A percentile compares a stretch with the other conserved stretches of the same genome.
phyloP scores from a whole-genome alignment of 1,140 invertebrate species.

The Aphaenogaster rudis region DNA sequence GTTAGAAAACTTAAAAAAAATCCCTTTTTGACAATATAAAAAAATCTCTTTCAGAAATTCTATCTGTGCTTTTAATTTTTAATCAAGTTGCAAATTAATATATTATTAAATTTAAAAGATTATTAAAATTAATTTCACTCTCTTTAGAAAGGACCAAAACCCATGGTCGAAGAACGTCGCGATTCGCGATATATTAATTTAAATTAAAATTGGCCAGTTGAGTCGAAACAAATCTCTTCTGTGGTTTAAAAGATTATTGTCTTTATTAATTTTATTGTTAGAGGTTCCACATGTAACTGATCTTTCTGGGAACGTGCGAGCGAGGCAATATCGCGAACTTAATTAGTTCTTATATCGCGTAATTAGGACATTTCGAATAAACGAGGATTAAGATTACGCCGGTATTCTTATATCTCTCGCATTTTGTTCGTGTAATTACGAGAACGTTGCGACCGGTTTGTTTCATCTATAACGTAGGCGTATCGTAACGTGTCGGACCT shows the following conservation, averaged over 20 bases:
- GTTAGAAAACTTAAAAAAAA: neutral
- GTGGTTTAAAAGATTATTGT: neutral
- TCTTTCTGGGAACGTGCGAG: neutral
- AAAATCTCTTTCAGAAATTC: neutral
- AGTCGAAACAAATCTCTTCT: too few species aligned
- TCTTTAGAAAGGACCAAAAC: too few species aligned
- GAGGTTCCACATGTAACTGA: neutral
- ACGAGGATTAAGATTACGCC: slow-evolving; percentile 45
- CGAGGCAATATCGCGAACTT: neutral
- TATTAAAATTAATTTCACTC: too few species aligned
- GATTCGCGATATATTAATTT: too few species aligned
- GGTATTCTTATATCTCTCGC: slow-evolving; percentile 44
- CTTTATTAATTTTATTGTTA: neutral
- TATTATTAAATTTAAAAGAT: neutral
- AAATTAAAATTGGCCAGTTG: too few species aligned
- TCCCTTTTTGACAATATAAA: neutral
- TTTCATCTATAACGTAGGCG: slow-evolving; percentile 43
- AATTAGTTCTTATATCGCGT: slow-evolving; percentile 10
- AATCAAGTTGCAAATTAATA: neutral
- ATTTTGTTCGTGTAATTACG: slow-evolving; percentile 30
- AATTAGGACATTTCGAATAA: slow-evolving; percentile 37
- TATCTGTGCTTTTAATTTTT: neutral
- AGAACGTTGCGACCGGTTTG: slow-evolving; percentile 8
- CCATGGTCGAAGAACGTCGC: too few species aligned
- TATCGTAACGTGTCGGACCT: slow-evolving; percentile 2